Base-by-base conservation (phyloP, 2,113 vertebrate species). In the Apus apus region DNA sequence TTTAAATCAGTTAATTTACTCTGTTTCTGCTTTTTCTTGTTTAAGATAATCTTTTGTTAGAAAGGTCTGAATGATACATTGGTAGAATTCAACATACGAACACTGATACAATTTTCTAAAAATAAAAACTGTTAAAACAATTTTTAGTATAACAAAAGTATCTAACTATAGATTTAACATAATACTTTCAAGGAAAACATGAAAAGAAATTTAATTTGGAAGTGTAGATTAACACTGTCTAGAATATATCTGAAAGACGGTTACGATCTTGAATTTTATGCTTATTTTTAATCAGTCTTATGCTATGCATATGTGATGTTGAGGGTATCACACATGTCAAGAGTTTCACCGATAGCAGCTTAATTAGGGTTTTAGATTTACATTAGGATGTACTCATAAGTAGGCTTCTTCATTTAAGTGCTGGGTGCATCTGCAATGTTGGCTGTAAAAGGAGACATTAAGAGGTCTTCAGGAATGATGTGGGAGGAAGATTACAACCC, bases 311-410 rank as follows among this genome's bases (percentile, higher is more conserved):
- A 32, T 75, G 15, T 77, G 80, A 83, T 61, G 20, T 48, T 81
- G 61, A 93, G 32, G 20, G 40, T 64, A 90, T 70, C 64, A 75
- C 72, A 77, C 17, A 29, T 48, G 72, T 78, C 72, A 95, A 84
- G 68, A 84, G 34, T 23, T 88, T 90, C 45, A 43, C 60, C 74
- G 51, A 84, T 67, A 84, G 32, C 46, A 70, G 38, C 26, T 81
- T 78, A 88, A 86, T 92, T 90, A 84, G 61, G 53, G 84, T 92
- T 94, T 93, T n/a, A 53, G 61, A 77, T 86, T 93, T 96, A 62
- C 10, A 8, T 81, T 93, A 56, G 25, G 14, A 1, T 60, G n/a
- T 67, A 61, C 34, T 51, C 34, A 57, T 66, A 85, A 93, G 32
- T 26, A 91, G 46, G 5, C 27, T 87, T 84, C 60, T 64, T 81